These are phyloP conservation scores for Rhinichthys osculus DNA, from an alignment of 2,797 vertebrate species.

Conservation along the genomic window DNA sequence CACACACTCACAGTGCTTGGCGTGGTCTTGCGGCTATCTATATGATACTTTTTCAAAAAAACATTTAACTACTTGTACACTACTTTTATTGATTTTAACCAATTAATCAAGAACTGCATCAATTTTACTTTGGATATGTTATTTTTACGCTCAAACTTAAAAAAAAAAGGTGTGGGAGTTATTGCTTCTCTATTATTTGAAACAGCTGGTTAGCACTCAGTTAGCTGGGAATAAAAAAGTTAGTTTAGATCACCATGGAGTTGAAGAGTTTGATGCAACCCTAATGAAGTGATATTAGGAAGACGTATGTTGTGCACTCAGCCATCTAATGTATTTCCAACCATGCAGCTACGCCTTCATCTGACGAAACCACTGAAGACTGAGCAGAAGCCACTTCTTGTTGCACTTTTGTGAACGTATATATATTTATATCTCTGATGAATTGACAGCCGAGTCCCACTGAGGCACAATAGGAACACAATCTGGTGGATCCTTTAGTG, in stretches of 20 bases:
- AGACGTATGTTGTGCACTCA: constrained; percentile 16
- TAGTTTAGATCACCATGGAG: neutral
- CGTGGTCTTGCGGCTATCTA: too few species aligned
- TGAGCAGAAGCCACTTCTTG: constrained; percentile 12
- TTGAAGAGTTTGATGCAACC: neutral
- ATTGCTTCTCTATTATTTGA: neutral
- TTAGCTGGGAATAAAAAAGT: constrained; percentile 9
- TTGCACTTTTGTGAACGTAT: constrained; percentile 29
- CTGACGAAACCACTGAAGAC: constrained; percentile 7
- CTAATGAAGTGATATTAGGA: constrained; percentile 3
- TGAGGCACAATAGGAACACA: constrained; percentile 59
- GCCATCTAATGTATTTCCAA: constrained; percentile 13
- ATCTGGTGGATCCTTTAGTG: constrained; percentile 59
- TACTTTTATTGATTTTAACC: neutral
- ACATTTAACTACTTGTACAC: neutral
- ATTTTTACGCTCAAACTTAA: neutral
- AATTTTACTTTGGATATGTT: neutral
- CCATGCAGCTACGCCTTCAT: neutral
- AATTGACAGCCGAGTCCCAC: constrained; percentile 60
- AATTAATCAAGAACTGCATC: neutral
- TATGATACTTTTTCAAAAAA: neutral
- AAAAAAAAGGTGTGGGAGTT: neutral
- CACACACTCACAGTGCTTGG: too few species aligned
- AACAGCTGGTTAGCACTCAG: neutral
- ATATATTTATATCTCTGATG: constrained; percentile 49